Percentiles rank a stretch among this genome's conserved stretches.
These are phyloP conservation scores for Platyura marginata DNA, from an alignment of 1,140 invertebrate species.

Conservation along the genomic window DNA sequence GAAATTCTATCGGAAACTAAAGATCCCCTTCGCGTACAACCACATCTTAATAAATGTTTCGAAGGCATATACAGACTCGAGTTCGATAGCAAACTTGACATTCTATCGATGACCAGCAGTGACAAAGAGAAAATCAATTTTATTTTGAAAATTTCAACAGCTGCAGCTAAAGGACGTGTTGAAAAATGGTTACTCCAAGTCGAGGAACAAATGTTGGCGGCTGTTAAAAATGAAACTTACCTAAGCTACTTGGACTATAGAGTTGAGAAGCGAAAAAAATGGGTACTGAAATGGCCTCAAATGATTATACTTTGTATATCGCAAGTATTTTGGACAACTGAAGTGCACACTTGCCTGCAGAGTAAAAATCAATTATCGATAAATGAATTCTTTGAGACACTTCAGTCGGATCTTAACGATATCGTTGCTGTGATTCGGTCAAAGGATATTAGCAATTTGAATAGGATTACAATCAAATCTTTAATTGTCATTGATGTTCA, in stretches of 20 bases:
- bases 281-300: slow-evolving; percentile 74
- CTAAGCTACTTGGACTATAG: slow-evolving; percentile 52
- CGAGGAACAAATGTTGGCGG: slow-evolving; percentile 64
- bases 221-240: slow-evolving; percentile 51
- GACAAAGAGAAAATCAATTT: slow-evolving; percentile 66
- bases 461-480: slow-evolving; percentile 63
- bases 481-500: slow-evolving; percentile 85
- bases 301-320: slow-evolving; percentile 76
- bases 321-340: slow-evolving; percentile 75
- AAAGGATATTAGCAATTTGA: slow-evolving; percentile 33
- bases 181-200: slow-evolving; percentile 85
- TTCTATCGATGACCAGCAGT: slow-evolving; percentile 67
- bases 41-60: slow-evolving; percentile 85
- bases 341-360: slow-evolving; percentile 49
- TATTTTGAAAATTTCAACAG: slow-evolving; percentile 49
- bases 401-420: slow-evolving; percentile 39
- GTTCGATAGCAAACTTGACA: slow-evolving; percentile 61
- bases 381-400: slow-evolving; percentile 29
- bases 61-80: slow-evolving; percentile 52
- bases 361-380: slow-evolving; percentile 32
- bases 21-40: slow-evolving; percentile 72
- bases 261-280: slow-evolving; percentile 39
- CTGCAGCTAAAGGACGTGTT: slow-evolving; percentile 66
- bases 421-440: slow-evolving; percentile 41
- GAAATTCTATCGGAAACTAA: slow-evolving; percentile 88